Percentiles rank a stretch among this genome's conserved stretches.
phyloP scores from a whole-genome alignment of 2,888 invertebrate species.

The Arge pagana region DNA sequence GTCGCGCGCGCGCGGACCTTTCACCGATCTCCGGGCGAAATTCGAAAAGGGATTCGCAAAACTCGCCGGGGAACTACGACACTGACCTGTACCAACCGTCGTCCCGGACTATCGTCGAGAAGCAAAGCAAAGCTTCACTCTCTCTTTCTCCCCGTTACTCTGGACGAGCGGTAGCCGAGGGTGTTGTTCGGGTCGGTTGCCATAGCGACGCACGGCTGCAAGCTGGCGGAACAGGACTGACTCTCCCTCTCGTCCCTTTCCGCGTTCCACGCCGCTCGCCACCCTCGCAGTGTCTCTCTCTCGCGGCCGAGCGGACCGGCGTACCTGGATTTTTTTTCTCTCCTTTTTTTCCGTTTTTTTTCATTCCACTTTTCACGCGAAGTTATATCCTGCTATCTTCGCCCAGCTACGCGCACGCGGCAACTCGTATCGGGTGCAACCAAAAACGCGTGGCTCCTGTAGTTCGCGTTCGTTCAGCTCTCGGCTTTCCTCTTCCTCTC shows the following conservation, averaged over 20 bases:
- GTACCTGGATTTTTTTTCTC: slow-evolving; percentile 22
- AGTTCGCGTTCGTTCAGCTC: too few species aligned
- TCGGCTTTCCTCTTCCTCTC: too few species aligned
- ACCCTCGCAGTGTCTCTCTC: slow-evolving; percentile 24
- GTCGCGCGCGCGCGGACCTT: too few species aligned
- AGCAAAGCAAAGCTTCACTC: slow-evolving; percentile 47
- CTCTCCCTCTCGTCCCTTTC: slow-evolving; percentile 21
- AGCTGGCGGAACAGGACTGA: slow-evolving; percentile 25
- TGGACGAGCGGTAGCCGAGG: slow-evolving; percentile 27
- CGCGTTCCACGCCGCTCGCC: slow-evolving; percentile 12
- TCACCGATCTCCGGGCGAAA: too few species aligned
- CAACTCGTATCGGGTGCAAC: slow-evolving; percentile 26
- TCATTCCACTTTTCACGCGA: slow-evolving; percentile 24
- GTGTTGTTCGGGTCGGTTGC: slow-evolving; percentile 46
- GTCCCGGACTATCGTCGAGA: slow-evolving; percentile 50
- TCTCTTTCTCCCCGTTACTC: slow-evolving; percentile 26
- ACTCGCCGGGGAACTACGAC: too few species aligned
- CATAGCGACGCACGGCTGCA: slow-evolving; percentile 45
- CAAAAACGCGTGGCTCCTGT: slow-evolving; percentile 17
- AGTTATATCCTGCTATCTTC: slow-evolving; percentile 13
- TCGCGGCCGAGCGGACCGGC: slow-evolving; percentile 14
- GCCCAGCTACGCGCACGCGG: slow-evolving; percentile 23
- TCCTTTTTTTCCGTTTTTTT: slow-evolving; percentile 29
- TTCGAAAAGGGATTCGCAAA: too few species aligned
- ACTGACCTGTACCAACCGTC: slow-evolving; percentile 12